Evolutionary conservation across 2,113 vertebrate species (phyloP).

Genomic region (Phylloscopus whistleri): DNA sequence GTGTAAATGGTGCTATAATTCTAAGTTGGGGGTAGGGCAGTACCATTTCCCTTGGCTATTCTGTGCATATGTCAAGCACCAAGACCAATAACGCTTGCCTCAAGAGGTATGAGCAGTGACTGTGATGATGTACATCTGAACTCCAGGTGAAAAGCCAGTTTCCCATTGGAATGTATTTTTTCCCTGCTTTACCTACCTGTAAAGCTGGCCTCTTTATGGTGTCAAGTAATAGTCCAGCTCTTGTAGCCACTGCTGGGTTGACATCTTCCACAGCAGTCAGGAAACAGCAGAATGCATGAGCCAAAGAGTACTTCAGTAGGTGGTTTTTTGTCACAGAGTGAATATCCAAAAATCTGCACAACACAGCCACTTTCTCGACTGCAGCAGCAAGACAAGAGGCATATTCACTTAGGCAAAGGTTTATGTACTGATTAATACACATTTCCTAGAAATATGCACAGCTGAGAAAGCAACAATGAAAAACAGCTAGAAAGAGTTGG

Average conservation of each 20-base stretch:
- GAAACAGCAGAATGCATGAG: slow-evolving; percentile 97
- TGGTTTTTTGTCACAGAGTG: slow-evolving; percentile 98
- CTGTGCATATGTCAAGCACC: background rate
- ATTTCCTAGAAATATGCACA: background rate
- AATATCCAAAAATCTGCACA: slow-evolving; percentile 97
- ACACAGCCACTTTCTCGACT: slow-evolving; percentile 96
- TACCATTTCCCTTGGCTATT: background rate
- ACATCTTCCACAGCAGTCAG: slow-evolving; percentile 96
- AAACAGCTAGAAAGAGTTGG: background rate
- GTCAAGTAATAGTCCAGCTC: slow-evolving; percentile 91
- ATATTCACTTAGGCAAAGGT: background rate
- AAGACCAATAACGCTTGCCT: background rate
- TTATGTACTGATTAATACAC: background rate
- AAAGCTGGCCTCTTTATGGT: slow-evolving; percentile 93
- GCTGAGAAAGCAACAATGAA: background rate
- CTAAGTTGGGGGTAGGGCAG: background rate
- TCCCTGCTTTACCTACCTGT: slow-evolving; percentile 76
- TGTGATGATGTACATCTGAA: background rate
- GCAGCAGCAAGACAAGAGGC: slow-evolving; percentile 12
- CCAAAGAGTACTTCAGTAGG: slow-evolving; percentile 92
- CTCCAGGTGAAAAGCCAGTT: background rate
- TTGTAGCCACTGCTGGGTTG: slow-evolving; percentile 94
- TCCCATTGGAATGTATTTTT: background rate
- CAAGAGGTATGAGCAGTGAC: background rate
- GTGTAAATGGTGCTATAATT: background rate